Evolutionary conservation across 2,113 vertebrate genomes (phyloP).

Genomic region (Thermophis baileyi): DNA sequence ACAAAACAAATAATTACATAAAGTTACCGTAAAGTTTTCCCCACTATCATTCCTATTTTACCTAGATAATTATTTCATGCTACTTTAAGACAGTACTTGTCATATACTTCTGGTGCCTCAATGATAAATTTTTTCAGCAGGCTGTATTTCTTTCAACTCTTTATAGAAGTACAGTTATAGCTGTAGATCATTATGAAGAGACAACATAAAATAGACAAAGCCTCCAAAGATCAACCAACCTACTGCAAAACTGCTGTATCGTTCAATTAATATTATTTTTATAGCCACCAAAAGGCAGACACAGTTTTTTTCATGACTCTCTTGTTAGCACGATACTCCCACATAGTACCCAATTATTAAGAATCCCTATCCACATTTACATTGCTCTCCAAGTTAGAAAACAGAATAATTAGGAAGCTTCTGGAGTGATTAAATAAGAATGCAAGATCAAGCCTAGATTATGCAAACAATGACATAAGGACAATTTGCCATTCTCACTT

Average conservation of each 20-base stretch:
- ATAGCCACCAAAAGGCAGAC: slow-evolving; percentile 43
- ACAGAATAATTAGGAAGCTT: slow-evolving; percentile 13
- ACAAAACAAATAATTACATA: neutral
- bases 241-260: slow-evolving; percentile 37
- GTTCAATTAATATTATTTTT: slow-evolving; percentile 53
- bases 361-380: slow-evolving; percentile 47
- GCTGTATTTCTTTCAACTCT: neutral
- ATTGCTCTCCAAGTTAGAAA: slow-evolving; percentile 57
- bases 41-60: slow-evolving; percentile 28
- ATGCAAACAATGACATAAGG: neutral
- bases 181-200: slow-evolving; percentile 3
- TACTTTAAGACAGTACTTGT: slow-evolving; percentile 9
- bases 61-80: slow-evolving; percentile 14
- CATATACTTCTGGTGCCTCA: slow-evolving; percentile 19
- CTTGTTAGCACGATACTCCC: slow-evolving; percentile 57
- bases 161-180: slow-evolving; percentile 8
- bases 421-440: slow-evolving; percentile 25
- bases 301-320: slow-evolving; percentile 53
- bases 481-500: neutral
- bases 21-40: neutral
- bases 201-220: slow-evolving; percentile 20
- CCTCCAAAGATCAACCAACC: slow-evolving; percentile 26
- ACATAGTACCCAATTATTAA: slow-evolving; percentile 55
- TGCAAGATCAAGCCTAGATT: neutral
- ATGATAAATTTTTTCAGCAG: slow-evolving; percentile 13